Conservation (phyloP, 2,113 vertebrate genomes). For the Lophochroa leadbeateri region DNA sequence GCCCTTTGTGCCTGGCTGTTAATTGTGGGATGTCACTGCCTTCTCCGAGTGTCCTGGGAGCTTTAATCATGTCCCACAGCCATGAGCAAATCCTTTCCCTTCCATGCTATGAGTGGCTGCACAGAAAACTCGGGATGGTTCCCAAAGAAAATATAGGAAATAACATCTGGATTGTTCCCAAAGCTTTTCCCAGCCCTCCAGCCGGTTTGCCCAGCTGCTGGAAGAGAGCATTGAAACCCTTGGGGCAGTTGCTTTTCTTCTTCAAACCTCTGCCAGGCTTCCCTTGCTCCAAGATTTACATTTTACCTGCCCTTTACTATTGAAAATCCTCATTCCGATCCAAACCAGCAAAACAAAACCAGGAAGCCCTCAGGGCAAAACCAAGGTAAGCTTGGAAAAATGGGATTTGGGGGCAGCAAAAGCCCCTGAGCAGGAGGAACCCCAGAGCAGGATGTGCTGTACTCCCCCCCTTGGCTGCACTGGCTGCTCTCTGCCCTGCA, state of each 20-base stretch:
- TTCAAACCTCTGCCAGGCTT: background rate
- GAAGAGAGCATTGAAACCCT: background rate
- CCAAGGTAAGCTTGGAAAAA: background rate
- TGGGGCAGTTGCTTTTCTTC: background rate
- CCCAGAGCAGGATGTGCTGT: fast-evolving
- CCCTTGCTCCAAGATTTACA: background rate
- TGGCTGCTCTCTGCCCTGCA: background rate
- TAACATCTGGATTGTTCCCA: background rate
- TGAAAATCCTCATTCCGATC: background rate
- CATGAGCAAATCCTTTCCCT: background rate
- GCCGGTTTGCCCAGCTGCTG: background rate
- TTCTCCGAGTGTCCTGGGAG: background rate
- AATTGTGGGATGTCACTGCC: background rate
- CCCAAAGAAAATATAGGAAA: background rate
- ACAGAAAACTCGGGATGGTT: background rate
- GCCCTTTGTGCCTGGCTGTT: background rate
- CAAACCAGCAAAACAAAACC: background rate
- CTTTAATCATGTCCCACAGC: background rate
- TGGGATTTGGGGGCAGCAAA: fast-evolving
- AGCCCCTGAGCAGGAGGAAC: background rate
- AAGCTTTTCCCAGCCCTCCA: background rate
- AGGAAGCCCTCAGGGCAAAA: background rate
- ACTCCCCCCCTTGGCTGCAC: background rate
- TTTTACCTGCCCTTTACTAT: background rate
- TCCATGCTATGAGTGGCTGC: background rate